Percentiles rank a stretch among this genome's conserved stretches.
Evolutionary conservation across 2,113 vertebrate species (phyloP).

Genomic region (Actinemys pallida): DNA sequence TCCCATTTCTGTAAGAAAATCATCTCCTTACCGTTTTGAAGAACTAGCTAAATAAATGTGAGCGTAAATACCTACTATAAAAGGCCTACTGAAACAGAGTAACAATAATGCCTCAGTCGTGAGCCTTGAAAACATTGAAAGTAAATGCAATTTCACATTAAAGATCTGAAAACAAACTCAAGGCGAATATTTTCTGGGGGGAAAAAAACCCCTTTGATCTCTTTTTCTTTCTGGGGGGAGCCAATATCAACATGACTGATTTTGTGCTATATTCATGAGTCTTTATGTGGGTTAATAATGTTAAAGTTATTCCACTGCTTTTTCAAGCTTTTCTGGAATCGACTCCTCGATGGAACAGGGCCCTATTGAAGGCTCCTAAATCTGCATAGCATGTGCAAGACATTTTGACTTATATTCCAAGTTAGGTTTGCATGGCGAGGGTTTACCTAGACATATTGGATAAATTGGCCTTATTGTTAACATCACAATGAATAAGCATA

Average conservation of each 20-base stretch:
- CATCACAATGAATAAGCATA: slow-evolving; percentile 55
- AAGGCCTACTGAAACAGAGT: slow-evolving; percentile 43
- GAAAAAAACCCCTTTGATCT: slow-evolving; percentile 66
- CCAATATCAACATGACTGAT: slow-evolving; percentile 72
- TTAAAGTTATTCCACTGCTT: slow-evolving; percentile 72
- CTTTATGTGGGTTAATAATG: slow-evolving; percentile 75
- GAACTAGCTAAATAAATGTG: slow-evolving; percentile 63
- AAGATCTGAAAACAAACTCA: slow-evolving; percentile 75
- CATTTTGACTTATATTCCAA: slow-evolving; percentile 66
- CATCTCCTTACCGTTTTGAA: slow-evolving; percentile 53
- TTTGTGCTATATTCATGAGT: slow-evolving; percentile 70
- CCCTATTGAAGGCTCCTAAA: slow-evolving; percentile 56
- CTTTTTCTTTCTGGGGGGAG: slow-evolving; percentile 64
- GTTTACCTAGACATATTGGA: slow-evolving; percentile 51
- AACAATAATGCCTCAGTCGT: slow-evolving; percentile 66
- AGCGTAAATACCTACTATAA: slow-evolving; percentile 39
- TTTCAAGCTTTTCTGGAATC: slow-evolving; percentile 61
- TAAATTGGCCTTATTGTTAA: slow-evolving; percentile 67
- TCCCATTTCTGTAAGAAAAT: slow-evolving; percentile 58
- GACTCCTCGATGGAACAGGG: slow-evolving; percentile 57
- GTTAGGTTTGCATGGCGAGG: slow-evolving; percentile 45
- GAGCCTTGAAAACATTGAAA: slow-evolving; percentile 69
- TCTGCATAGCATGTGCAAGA: slow-evolving; percentile 57
- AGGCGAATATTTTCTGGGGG: slow-evolving; percentile 64
- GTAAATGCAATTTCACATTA: slow-evolving; percentile 73